phyloP scores from a whole-genome alignment of 2,113 vertebrate genomes.

The Centrocercus urophasianus region DNA sequence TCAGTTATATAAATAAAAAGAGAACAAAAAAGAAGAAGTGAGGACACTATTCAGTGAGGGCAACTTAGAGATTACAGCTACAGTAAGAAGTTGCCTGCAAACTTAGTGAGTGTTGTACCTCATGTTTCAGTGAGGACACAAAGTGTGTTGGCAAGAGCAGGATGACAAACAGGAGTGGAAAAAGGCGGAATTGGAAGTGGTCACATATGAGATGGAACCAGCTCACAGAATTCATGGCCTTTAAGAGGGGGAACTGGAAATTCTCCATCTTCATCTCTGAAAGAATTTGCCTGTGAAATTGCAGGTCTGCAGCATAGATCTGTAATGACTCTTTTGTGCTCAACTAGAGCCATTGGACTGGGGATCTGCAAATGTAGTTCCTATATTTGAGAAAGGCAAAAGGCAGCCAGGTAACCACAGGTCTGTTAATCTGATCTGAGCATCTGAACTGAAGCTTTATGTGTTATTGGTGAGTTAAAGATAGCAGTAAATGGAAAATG shows the following conservation, averaged over 20 bases:
- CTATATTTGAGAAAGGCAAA: not conserved
- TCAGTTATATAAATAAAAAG: slow-evolving; percentile 12
- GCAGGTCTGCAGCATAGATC: not conserved
- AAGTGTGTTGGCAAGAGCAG: not conserved
- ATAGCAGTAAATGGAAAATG: not conserved
- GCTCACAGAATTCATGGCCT: not conserved
- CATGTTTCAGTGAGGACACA: not conserved
- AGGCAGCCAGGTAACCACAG: not conserved
- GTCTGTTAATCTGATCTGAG: not conserved
- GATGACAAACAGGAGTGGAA: not conserved
- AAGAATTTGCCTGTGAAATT: not conserved
- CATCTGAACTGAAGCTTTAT: not conserved
- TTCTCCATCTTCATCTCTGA: not conserved
- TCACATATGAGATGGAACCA: not conserved
- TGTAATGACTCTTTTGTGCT: not conserved
- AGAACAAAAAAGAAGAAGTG: slow-evolving; percentile 58
- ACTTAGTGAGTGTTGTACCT: not conserved
- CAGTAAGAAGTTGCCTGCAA: not conserved
- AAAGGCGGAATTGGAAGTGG: not conserved
- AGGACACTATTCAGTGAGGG: not conserved
- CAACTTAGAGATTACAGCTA: not conserved
- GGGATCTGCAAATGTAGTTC: not conserved
- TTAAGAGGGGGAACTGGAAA: not conserved
- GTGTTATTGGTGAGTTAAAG: not conserved
- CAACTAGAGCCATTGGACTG: not conserved